Conservation (phyloP, 1,140 invertebrate genomes). For the Nomia melanderi region DNA sequence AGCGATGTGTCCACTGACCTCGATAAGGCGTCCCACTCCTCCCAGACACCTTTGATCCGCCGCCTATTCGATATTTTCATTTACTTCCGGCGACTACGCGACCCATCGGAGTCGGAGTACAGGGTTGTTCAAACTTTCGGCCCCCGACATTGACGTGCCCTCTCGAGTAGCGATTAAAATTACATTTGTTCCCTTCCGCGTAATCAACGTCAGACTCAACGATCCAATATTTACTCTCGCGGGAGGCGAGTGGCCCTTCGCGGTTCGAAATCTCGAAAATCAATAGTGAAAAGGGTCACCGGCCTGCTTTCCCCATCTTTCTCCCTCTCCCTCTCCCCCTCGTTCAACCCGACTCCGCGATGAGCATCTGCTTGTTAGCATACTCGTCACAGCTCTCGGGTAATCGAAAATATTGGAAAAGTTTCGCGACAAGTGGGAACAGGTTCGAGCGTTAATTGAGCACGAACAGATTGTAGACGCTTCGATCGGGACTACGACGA, state of each 20-base stretch:
- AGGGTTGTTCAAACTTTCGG: conserved; percentile 37
- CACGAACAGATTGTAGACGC: neutral
- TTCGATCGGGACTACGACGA: neutral
- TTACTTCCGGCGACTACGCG: conserved; percentile 17
- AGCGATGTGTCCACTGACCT: conserved; percentile 45
- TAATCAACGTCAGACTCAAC: conserved; percentile 63
- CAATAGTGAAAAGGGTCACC: conserved; percentile 60
- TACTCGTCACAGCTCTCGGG: neutral
- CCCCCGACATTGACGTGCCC: neutral
- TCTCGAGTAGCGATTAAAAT: conserved; percentile 58
- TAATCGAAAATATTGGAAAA: conserved; percentile 22
- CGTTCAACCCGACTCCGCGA: conserved; percentile 23
- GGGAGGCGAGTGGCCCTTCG: conserved; percentile 53
- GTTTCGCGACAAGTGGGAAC: conserved; percentile 13
- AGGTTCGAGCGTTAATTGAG: neutral
- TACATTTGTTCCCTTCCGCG: conserved; percentile 64
- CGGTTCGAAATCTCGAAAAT: conserved; percentile 63
- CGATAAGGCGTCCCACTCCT: conserved; percentile 25
- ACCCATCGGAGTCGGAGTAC: too few relatives aligned
- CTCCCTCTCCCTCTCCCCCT: conserved; percentile 10
- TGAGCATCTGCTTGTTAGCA: conserved; percentile 47
- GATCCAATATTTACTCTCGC: conserved; percentile 63
- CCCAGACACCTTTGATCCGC: conserved; percentile 1
- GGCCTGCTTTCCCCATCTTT: conserved; percentile 5
- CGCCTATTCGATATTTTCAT: conserved; percentile 47